A percentile compares a stretch with the other conserved stretches of the same genome.
Evolutionary conservation across 2,113 vertebrate genomes (phyloP).

Genomic region (Prolemur simus): DNA sequence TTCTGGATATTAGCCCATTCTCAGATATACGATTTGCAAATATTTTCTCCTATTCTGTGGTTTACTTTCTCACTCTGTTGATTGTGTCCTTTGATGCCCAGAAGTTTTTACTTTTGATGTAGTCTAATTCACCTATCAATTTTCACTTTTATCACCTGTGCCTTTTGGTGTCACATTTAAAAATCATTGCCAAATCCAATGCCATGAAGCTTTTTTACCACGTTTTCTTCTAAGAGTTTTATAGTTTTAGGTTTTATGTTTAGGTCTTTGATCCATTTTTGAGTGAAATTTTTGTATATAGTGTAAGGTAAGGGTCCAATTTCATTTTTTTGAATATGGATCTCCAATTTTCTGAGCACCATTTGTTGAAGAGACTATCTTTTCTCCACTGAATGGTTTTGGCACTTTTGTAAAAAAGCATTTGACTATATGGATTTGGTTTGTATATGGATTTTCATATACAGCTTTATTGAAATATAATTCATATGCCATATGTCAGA

Average conservation of each 20-base stretch:
- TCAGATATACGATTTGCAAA: neutral
- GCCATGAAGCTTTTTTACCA: neutral
- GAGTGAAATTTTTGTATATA: neutral
- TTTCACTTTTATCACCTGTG: neutral
- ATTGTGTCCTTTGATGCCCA: neutral
- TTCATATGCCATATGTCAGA: neutral
- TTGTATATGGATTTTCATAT: neutral
- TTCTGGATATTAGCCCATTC: neutral
- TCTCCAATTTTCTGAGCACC: neutral
- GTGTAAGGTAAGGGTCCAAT: neutral
- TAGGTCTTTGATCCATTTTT: neutral
- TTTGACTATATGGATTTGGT: neutral
- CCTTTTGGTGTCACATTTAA: neutral
- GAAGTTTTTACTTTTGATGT: neutral
- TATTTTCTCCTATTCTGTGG: neutral
- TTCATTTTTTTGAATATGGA: neutral
- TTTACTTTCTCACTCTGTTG: neutral
- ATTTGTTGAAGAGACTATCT: neutral
- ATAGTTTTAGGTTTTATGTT: neutral
- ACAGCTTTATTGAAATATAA: neutral
- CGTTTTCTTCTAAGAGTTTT: conserved; percentile 9
- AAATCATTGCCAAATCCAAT: neutral
- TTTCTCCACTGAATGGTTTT: neutral
- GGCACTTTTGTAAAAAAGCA: neutral
- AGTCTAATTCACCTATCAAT: neutral